Evolutionary conservation across 2,797 vertebrate species (phyloP).

Genomic region (Sphenodon punctatus): DNA sequence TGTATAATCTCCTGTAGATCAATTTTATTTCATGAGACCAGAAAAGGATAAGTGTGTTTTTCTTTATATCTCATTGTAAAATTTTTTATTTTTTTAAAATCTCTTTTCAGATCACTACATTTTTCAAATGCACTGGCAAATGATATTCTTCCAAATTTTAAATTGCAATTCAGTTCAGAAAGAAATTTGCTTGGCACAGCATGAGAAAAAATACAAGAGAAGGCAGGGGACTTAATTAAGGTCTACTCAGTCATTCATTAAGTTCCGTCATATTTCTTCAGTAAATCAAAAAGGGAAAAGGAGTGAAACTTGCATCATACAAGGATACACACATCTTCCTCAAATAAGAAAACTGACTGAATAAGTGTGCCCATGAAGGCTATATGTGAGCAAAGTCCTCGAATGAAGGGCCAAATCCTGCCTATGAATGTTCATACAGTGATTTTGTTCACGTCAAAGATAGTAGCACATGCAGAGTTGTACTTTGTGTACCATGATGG

Average conservation of each 20-base stretch:
- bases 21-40: neutral
- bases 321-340: constrained; percentile 25
- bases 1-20: neutral
- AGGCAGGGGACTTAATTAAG: constrained; percentile 57
- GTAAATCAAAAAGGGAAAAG: constrained; percentile 45
- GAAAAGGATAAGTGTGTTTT: neutral
- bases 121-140: constrained; percentile 11
- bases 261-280: constrained; percentile 51
- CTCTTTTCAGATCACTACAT: neutral
- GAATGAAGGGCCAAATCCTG: neutral
- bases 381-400: neutral
- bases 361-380: constrained; percentile 8
- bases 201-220: constrained; percentile 55
- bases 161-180: neutral
- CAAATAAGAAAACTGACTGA: constrained; percentile 29
- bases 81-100: neutral
- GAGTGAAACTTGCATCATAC: constrained; percentile 42
- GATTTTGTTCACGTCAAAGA: neutral
- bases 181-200: constrained; percentile 46
- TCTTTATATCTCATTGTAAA: neutral
- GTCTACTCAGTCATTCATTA: constrained; percentile 59
- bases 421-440: neutral
- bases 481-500: neutral
- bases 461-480: neutral
- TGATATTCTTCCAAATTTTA: constrained; percentile 8